Evolutionary conservation across 2,113 vertebrate genomes (phyloP), one percentile per base, ranked within the genome.

Genomic region (Melierax canorus): DNA sequence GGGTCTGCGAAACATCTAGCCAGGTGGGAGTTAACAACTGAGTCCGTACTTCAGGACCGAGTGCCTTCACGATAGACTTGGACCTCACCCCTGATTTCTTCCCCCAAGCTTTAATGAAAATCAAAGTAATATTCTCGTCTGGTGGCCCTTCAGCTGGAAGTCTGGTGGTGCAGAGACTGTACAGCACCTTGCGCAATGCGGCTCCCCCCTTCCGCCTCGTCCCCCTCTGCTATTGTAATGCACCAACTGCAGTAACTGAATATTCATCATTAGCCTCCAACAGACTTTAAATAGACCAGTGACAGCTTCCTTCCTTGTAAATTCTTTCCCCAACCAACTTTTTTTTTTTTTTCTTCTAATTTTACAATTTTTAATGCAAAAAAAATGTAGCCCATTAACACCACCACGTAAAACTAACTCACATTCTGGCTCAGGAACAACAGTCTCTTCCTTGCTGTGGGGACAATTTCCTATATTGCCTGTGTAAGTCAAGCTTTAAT

Each of bases 131-230:
- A 3, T 62, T 38, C 19, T 38, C 55, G 63, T 55, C 59, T 43
- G n/a, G 50, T 80, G 50, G 62, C 45, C 67, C 45, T 73, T 90
- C 45, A 59, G 50, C 60, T 82, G 75, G 59, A 34, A 82, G 60
- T 30, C 9, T 1, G 4, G 15, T 43, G 63, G 46, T 34, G 26
- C 46, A 27, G 55, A 63, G 27, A 45, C 11, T 15, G 17, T 12
- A 9, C 26, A 46, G 38, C 29, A 9, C 46, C 58, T 68, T 36
- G 15, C 1, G 3, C 16, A 29, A 38, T 7, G 32, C 0, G 2
- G 7, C 19, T 72, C 8, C 19, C 55, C 6, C 2, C 15, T 36
- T n/a, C 32, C 29, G 62, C 43, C 59, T 30, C 0, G 1, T 55
- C 16, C 41, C n/a, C 45, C 15, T 38, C 55, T 84, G 64, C 75